These are phyloP conservation scores for Bombus affinis DNA, from an alignment of 1,140 invertebrate genomes.

Conservation along the genomic window DNA sequence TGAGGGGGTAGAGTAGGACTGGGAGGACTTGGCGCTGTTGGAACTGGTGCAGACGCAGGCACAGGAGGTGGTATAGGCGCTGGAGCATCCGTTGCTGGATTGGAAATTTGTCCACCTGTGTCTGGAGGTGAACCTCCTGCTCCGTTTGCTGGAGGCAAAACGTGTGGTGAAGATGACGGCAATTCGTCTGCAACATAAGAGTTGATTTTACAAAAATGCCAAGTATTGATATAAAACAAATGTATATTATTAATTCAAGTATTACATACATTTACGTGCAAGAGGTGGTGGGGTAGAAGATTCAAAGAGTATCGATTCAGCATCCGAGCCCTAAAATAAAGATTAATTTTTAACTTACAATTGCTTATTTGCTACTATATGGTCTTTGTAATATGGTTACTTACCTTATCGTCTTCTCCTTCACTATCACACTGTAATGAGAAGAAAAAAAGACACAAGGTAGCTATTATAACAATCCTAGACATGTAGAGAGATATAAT, in stretches of 20 bases:
- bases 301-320: constrained; percentile 89
- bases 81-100: constrained; percentile 81
- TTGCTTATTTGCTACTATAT: background rate
- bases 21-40: constrained; percentile 81
- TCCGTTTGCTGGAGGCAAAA: constrained; percentile 82
- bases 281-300: constrained; percentile 85
- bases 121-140: constrained; percentile 81
- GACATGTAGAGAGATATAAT: background rate
- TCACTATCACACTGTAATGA: constrained; percentile 94
- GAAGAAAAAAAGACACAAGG: constrained; percentile 67
- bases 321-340: constrained; percentile 85
- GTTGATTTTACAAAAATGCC: background rate
- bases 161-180: constrained; percentile 83
- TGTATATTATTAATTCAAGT: background rate
- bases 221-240: background rate
- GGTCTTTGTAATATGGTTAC: constrained; percentile 65
- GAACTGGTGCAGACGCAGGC: constrained; percentile 80
- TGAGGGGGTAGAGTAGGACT: constrained; percentile 82
- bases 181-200: constrained; percentile 76
- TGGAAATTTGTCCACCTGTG: constrained; percentile 81
- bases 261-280: constrained; percentile 84
- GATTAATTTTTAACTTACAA: background rate
- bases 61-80: constrained; percentile 81
- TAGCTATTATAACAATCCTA: constrained; percentile 12
- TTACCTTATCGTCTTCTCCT: constrained; percentile 93